Evolutionary conservation across 2,888 invertebrate species (phyloP).

Genomic region (Augiades crinisus): DNA sequence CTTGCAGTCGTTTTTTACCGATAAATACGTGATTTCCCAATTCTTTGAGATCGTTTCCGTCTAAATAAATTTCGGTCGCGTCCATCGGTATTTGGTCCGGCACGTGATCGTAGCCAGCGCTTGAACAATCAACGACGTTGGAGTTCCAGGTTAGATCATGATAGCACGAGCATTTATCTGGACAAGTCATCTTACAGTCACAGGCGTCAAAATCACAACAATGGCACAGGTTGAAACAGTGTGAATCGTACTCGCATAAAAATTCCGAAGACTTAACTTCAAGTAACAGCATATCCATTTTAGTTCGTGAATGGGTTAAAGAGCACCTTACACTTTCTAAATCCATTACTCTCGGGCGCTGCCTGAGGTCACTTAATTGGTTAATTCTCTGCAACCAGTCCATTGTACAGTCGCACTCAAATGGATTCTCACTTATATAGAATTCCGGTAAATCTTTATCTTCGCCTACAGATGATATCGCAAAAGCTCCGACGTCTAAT

Average conservation of each 20-base stretch:
- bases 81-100: slow-evolving; percentile 93
- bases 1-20: slow-evolving; percentile 90
- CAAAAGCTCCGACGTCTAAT: slow-evolving; percentile 86
- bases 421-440: slow-evolving; percentile 91
- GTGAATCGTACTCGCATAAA: slow-evolving; percentile 89
- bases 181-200: slow-evolving; percentile 96
- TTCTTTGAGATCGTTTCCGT: slow-evolving; percentile 89
- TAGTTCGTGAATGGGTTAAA: slow-evolving; percentile 84
- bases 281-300: slow-evolving; percentile 83
- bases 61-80: slow-evolving; percentile 92
- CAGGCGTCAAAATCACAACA: slow-evolving; percentile 96
- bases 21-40: slow-evolving; percentile 93
- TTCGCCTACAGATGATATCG: slow-evolving; percentile 83
- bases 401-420: slow-evolving; percentile 93
- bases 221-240: slow-evolving; percentile 92
- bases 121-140: slow-evolving; percentile 92
- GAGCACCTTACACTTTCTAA: slow-evolving; percentile 89
- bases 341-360: slow-evolving; percentile 90
- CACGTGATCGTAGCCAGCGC: slow-evolving; percentile 86
- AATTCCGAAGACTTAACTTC: slow-evolving; percentile 88
- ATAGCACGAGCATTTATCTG: slow-evolving; percentile 92
- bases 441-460: slow-evolving; percentile 88
- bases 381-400: slow-evolving; percentile 92
- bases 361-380: slow-evolving; percentile 86
- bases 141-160: slow-evolving; percentile 93